phyloP scores from a whole-genome alignment of 2,797 vertebrate species.

The Myoxocephalus aenaeus region DNA sequence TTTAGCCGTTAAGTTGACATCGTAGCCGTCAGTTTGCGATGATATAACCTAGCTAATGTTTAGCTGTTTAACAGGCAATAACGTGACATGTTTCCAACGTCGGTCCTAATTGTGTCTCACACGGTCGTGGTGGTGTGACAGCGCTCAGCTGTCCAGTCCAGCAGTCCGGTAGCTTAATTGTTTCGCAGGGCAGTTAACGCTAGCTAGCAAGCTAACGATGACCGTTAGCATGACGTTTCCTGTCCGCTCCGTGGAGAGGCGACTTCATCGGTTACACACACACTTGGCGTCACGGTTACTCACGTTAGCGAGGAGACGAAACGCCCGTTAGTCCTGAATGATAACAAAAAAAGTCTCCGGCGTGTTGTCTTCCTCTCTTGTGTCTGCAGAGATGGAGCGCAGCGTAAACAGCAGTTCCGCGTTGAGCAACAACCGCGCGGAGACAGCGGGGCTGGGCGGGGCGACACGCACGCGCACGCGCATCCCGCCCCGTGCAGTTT shows the following conservation, averaged over 20 bases:
- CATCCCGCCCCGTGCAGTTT: constrained; percentile 26
- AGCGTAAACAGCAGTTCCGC: constrained; percentile 68
- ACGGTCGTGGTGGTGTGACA: neutral
- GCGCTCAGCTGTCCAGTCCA: neutral
- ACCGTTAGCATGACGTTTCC: neutral
- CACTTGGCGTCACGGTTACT: constrained; percentile 48
- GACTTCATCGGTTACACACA: neutral
- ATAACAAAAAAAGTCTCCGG: neutral
- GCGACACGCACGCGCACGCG: neutral
- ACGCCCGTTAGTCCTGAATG: constrained; percentile 33
- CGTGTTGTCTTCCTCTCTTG: constrained; percentile 17
- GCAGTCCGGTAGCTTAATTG: neutral
- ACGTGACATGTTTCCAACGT: neutral
- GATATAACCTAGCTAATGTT: no score
- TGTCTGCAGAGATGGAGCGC: constrained; percentile 42
- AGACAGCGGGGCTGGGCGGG: constrained; percentile 25
- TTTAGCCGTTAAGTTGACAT: constrained; percentile 38
- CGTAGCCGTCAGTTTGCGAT: neutral
- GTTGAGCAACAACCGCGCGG: constrained; percentile 36
- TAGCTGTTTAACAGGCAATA: neutral
- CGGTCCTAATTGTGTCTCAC: neutral
- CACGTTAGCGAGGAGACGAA: constrained; percentile 51
- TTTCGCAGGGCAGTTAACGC: constrained; percentile 44
- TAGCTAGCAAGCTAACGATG: constrained; percentile 31
- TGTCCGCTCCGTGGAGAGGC: constrained; percentile 2